These are phyloP conservation scores for Tricholaema leucomelas DNA, from an alignment of 2,113 vertebrate species.

Conservation along the genomic window DNA sequence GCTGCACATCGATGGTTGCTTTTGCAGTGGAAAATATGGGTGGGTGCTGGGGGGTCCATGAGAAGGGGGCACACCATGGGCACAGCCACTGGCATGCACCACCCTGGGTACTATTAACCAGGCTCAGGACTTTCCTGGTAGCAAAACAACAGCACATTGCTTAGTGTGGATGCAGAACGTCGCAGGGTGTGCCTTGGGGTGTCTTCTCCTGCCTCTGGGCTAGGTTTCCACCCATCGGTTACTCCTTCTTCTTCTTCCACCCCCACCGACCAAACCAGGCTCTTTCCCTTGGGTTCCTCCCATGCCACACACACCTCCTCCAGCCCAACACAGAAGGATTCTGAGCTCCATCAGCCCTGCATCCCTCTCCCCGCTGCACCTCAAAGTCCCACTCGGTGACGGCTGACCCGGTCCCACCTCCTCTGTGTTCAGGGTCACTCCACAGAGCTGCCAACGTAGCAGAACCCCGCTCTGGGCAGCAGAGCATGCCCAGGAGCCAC, in stretches of 20 bases:
- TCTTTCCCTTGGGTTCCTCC: not conserved
- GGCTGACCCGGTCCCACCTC: rapidly evolving
- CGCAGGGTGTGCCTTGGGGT: too few relatives aligned
- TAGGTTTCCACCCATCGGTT: not conserved
- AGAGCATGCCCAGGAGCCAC: not conserved
- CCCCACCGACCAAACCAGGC: not conserved
- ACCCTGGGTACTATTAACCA: rapidly evolving
- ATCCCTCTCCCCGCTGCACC: not conserved
- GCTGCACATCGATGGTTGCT: not conserved
- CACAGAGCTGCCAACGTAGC: rapidly evolving
- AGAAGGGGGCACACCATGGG: not conserved
- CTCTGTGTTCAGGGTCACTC: not conserved
- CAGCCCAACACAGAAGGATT: rapidly evolving
- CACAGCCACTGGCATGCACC: not conserved
- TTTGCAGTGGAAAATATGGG: not conserved
- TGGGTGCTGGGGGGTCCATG: not conserved
- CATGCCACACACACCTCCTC: rapidly evolving
- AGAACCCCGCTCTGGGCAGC: not conserved
- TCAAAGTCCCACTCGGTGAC: rapidly evolving
- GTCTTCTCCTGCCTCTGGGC: not conserved
- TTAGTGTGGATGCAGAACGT: not conserved
- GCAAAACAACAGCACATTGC: not conserved
- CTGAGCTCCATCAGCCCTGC: not conserved
- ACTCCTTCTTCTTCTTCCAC: not conserved
- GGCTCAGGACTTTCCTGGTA: not conserved